phyloP scores from a whole-genome alignment of 2,797 vertebrate genomes.

The Acipenser transmontanus region DNA sequence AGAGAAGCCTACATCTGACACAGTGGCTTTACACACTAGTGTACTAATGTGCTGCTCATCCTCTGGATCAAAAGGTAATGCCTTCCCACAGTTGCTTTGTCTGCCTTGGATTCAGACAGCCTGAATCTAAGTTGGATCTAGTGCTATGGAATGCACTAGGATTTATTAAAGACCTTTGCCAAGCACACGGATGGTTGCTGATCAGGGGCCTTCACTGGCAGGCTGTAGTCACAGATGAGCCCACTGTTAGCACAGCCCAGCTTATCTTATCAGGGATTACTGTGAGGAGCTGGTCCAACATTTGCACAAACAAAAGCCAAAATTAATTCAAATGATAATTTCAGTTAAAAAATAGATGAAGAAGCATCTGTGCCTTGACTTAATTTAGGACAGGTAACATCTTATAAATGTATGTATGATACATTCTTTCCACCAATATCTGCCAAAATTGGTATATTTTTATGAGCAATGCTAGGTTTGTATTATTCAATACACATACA shows the following conservation, averaged over 20 bases:
- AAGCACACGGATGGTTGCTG: neutral
- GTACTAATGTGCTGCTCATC: neutral
- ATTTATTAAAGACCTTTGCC: constrained; percentile 1
- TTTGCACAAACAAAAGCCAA: neutral
- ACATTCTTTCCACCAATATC: too few species aligned
- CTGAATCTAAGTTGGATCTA: neutral
- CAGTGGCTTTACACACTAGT: neutral
- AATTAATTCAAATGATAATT: too few species aligned
- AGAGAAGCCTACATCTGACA: neutral
- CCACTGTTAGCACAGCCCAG: neutral
- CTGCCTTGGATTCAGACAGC: neutral
- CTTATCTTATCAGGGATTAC: neutral
- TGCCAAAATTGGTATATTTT: too few species aligned
- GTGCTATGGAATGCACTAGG: neutral
- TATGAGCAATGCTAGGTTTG: too few species aligned
- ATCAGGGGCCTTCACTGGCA: neutral
- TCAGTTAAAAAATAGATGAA: too few species aligned
- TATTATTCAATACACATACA: too few species aligned
- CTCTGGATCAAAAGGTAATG: neutral
- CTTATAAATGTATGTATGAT: too few species aligned
- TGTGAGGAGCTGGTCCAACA: neutral
- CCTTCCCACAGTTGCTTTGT: neutral
- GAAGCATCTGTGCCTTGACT: too few species aligned
- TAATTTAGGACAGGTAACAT: too few species aligned
- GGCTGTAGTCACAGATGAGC: neutral